Evolutionary conservation across 2,113 vertebrate genomes (phyloP).

Genomic region (Phalacrocorax pelagicus): DNA sequence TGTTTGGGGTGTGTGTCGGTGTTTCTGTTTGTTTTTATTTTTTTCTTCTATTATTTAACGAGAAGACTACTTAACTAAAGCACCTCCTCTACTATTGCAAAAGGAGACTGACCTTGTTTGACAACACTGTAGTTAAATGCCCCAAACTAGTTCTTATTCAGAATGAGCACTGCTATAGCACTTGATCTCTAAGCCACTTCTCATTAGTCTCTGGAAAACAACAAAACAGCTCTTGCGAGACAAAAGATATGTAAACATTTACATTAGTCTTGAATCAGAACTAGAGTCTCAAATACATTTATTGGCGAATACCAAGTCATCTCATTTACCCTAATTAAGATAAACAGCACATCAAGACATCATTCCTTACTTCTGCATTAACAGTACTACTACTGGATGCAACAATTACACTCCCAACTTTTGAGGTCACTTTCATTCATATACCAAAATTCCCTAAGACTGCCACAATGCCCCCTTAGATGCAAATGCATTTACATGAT

Average conservation of each 20-base stretch:
- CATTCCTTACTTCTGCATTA: not conserved
- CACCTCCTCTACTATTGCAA: conserved; percentile 10
- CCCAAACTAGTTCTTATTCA: conserved; percentile 12
- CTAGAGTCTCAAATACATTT: not conserved
- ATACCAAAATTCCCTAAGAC: not conserved
- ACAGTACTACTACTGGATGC: not conserved
- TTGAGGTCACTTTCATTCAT: not conserved
- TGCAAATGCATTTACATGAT: not conserved
- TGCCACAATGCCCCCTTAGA: conserved; percentile 34
- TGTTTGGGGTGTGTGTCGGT: too few relatives aligned
- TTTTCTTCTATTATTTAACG: not conserved
- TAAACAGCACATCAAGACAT: conserved; percentile 23
- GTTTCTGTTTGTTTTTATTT: too few relatives aligned
- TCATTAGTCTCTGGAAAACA: conserved; percentile 8
- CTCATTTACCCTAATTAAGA: conserved; percentile 43
- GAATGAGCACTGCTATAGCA: not conserved
- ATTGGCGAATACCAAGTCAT: conserved; percentile 10
- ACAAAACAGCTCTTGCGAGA: not conserved
- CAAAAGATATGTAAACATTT: not conserved
- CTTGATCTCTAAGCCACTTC: conserved; percentile 52
- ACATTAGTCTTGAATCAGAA: not conserved
- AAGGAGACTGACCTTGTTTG: conserved; percentile 12
- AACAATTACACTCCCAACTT: conserved; percentile 7
- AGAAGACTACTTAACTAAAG: not conserved
- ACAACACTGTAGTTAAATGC: not conserved